A percentile compares a stretch with the other conserved stretches of the same genome.
These are phyloP conservation scores for Reticulitermes speratus DNA, from an alignment of 1,140 invertebrate species.

Conservation along the genomic window DNA sequence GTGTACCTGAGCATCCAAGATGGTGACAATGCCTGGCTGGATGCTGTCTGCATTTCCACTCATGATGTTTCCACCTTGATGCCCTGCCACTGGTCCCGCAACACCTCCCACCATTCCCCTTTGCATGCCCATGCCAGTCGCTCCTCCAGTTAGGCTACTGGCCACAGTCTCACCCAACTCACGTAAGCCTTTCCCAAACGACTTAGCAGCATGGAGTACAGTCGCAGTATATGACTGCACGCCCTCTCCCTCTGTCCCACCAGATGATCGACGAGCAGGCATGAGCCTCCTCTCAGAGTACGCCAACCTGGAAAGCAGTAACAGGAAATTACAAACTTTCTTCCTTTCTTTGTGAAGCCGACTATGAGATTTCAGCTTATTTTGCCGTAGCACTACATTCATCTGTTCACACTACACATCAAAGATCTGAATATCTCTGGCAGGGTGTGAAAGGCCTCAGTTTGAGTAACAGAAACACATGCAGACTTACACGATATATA, in stretches of 20 bases:
- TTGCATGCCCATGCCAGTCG: conserved; percentile 33
- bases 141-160: conserved; percentile 76
- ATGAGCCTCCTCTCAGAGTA: conserved; percentile 63
- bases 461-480: no score
- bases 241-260: conserved; percentile 56
- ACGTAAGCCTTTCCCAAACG: conserved; percentile 76
- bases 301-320: conserved; percentile 48
- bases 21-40: conserved; percentile 83
- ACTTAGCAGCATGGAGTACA: conserved; percentile 93
- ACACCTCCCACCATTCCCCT: conserved; percentile 37
- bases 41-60: conserved; percentile 42
- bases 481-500: no score
- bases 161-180: conserved; percentile 94
- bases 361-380: no score
- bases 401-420: no score
- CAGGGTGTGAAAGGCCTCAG: no score
- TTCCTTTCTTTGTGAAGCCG: no score
- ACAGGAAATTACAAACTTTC: no score
- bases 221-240: conserved; percentile 92
- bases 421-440: no score
- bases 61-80: neutral
- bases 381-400: no score
- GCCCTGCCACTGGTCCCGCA: neutral
- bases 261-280: conserved; percentile 57
- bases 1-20: conserved; percentile 78